Evolutionary conservation across 2,113 vertebrate genomes (phyloP), one percentile per base, ranked within the genome.

Genomic region (Panthera tigris): DNA sequence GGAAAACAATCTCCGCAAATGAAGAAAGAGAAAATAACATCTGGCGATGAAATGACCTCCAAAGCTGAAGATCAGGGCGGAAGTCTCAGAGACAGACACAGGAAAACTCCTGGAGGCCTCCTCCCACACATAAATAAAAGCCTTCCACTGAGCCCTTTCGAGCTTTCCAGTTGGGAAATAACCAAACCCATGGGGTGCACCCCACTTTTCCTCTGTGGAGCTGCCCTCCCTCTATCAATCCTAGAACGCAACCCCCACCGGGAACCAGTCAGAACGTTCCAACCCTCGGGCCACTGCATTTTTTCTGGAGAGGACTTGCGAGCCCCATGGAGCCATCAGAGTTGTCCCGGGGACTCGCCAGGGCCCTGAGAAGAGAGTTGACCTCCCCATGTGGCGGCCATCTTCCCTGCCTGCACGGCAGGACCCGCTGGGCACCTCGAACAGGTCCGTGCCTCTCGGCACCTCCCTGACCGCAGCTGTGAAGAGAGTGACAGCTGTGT

Each of bases 391-490:
- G 23, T 4, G 14, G 31, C 18, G 36, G 66, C 66, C 33, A 5
- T 52, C 27, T 45, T 82, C 11, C 76, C 76, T 33, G 83, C 23
- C 12, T 81, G 74, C 14, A 3, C 61, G 71, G 21, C 57, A 23
- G 55, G 55, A 57, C 55, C 55, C 19, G 1, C 33, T 23, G 13
- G 57, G 18, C 25, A 8, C 50, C 41, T 5, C 1, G 12, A 52
- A 13, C 48, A 48, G 27, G 36, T 7, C 3, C 0, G 0, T 1
- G 1, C 4, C 33, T 68, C 50, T 41, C 4, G 0, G 31, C 7
- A 25, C 7, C 74, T 48, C n/a, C 11, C 0, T 13, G 16, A 8
- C 27, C 8, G 12, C 2, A 2, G 7, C 83, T 36, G 6, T 13
- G 5, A 31, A 65, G 66, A 2, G 6, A 16, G 7, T 23, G 36